Evolutionary conservation across 2,888 invertebrate species (phyloP).

Genomic region (Boloria euphrosyne): DNA sequence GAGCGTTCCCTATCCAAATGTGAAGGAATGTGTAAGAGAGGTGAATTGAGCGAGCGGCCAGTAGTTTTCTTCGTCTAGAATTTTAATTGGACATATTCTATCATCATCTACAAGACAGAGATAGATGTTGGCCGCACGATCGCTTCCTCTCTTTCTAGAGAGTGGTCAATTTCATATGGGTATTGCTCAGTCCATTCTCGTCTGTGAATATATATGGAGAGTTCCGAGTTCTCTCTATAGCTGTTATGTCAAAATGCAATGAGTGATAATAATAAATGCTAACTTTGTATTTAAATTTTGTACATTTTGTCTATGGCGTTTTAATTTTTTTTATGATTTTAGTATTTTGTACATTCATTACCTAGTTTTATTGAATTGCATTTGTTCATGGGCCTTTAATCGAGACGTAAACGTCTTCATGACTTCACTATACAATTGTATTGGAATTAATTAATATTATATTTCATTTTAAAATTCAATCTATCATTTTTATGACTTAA

Average conservation of each 20-base stretch:
- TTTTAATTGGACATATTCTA: neutral
- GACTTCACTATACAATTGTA: neutral
- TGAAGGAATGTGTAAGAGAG: no score
- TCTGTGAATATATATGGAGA: neutral
- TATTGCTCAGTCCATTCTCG: no score
- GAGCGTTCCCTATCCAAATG: no score
- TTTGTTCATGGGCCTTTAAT: conserved; percentile 12
- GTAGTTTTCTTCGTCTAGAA: neutral
- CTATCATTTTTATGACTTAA: neutral
- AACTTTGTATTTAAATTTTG: neutral
- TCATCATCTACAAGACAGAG: no score
- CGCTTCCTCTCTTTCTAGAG: no score
- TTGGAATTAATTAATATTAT: neutral
- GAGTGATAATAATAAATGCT: neutral
- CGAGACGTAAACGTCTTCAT: neutral
- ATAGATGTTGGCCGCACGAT: no score
- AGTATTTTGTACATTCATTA: neutral
- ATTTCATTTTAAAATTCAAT: neutral
- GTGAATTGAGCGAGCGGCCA: no score
- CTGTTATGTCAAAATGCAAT: neutral
- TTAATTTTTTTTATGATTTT: conserved; percentile 1
- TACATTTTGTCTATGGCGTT: conserved; percentile 11
- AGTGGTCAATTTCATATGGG: no score
- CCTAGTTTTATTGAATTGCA: conserved; percentile 5
- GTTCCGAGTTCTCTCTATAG: conserved; percentile 4